These are phyloP conservation scores for Sander vitreus DNA, from an alignment of 2,113 vertebrate species.

Conservation along the genomic window DNA sequence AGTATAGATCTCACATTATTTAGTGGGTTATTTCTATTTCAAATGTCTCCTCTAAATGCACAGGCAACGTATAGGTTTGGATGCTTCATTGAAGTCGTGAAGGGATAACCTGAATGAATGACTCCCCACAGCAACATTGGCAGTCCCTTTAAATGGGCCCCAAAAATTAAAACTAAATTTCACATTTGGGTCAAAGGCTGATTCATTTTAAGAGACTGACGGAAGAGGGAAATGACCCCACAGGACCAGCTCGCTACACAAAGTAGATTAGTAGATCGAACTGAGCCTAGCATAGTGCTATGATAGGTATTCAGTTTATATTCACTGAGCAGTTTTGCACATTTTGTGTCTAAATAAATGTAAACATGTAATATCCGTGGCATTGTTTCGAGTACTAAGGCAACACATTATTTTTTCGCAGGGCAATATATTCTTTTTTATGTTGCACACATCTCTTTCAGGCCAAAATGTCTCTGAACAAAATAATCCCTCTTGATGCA, in stretches of 20 bases:
- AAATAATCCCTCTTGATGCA: constrained; percentile 3
- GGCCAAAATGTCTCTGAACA: constrained; percentile 5
- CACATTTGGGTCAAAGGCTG: constrained; percentile 42
- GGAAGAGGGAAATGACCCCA: constrained; percentile 22
- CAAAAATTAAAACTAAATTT: constrained; percentile 35
- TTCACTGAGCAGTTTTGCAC: neutral
- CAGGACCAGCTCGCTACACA: neutral
- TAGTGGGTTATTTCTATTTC: neutral
- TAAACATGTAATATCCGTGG: constrained; percentile 1
- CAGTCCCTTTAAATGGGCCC: constrained; percentile 9
- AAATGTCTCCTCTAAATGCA: neutral
- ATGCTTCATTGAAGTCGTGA: neutral
- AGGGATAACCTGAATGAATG: constrained; percentile 8
- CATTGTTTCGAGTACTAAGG: constrained; percentile 9
- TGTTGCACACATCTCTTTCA: constrained; percentile 8
- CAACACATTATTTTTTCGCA: neutral
- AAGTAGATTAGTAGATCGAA: neutral
- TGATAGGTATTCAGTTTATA: neutral
- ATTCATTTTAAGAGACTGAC: constrained; percentile 32
- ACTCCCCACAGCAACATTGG: constrained; percentile 6
- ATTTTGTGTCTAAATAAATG: constrained; percentile 4
- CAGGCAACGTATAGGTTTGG: neutral
- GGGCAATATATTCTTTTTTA: constrained; percentile 1
- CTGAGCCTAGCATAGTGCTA: neutral
- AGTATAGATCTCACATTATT: neutral